Evolutionary conservation across 1,140 invertebrate genomes (phyloP).

Genomic region (Pseudomyrmex dendroicus): DNA sequence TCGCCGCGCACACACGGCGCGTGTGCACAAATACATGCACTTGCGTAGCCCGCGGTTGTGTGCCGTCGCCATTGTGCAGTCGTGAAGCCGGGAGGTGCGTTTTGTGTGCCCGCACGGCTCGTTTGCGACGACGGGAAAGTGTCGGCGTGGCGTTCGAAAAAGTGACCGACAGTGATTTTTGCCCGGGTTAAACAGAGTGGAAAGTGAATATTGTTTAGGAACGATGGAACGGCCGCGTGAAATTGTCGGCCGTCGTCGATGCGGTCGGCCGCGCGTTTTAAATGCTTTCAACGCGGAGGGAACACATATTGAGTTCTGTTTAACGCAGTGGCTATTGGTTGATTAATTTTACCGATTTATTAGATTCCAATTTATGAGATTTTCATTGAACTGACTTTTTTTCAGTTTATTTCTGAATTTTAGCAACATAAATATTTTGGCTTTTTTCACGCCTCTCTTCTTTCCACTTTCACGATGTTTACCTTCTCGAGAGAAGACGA

Average conservation of each 20-base stretch:
- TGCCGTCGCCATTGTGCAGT: slow-evolving; percentile 16
- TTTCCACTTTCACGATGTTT: too few species aligned
- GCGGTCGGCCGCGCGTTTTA: slow-evolving; percentile 4
- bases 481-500: neutral
- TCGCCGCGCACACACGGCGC: slow-evolving; percentile 1
- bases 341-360: neutral
- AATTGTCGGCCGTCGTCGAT: neutral
- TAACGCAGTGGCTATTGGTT: neutral
- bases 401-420: neutral
- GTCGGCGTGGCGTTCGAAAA: slow-evolving; percentile 24
- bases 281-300: neutral
- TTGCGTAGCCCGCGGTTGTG: slow-evolving; percentile 22
- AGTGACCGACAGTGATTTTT: slow-evolving; percentile 23
- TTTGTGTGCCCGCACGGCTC: slow-evolving; percentile 22
- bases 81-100: slow-evolving; percentile 1
- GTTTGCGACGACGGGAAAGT: slow-evolving; percentile 31
- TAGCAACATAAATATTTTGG: neutral
- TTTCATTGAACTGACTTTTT: neutral
- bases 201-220: slow-evolving; percentile 43
- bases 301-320: neutral
- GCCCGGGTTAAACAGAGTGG: slow-evolving; percentile 24
- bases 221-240: neutral
- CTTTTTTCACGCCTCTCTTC: neutral
- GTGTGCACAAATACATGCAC: neutral
- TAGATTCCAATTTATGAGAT: neutral